A percentile compares a stretch with the other conserved stretches of the same genome.
Conservation (phyloP, 2,888 invertebrate species). For the Caradrina clavipalpis region DNA sequence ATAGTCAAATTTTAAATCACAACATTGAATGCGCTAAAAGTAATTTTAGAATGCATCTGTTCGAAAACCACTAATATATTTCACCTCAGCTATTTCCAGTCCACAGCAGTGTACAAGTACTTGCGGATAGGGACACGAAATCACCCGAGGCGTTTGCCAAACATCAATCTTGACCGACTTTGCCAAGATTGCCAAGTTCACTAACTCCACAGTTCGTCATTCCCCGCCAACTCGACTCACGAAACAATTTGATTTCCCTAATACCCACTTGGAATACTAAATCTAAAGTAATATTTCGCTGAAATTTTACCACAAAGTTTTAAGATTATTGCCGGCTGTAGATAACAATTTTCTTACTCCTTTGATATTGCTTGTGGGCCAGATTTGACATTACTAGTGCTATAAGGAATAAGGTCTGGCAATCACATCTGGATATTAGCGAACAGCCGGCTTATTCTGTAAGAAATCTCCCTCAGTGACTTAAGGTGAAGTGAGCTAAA, state of each 20-base stretch:
- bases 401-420: slow-evolving; percentile 32
- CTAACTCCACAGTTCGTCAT: slow-evolving; percentile 71
- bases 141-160: slow-evolving; percentile 66
- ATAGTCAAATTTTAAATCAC: not conserved
- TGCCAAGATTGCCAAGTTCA: slow-evolving; percentile 70
- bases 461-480: no score
- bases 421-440: slow-evolving; percentile 54
- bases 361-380: slow-evolving; percentile 46
- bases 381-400: slow-evolving; percentile 43
- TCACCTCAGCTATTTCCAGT: not conserved
- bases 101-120: slow-evolving; percentile 57
- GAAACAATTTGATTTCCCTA: slow-evolving; percentile 74
- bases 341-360: slow-evolving; percentile 55
- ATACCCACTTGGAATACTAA: slow-evolving; percentile 68
- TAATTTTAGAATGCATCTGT: slow-evolving; percentile 1
- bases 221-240: slow-evolving; percentile 67
- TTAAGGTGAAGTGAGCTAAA: no score
- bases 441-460: no score
- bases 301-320: slow-evolving; percentile 57
- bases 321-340: slow-evolving; percentile 53
- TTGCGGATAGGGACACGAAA: slow-evolving; percentile 48
- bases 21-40: not conserved
- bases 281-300: slow-evolving; percentile 63
- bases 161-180: slow-evolving; percentile 71
- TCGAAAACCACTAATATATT: not conserved